A percentile compares a stretch with the other conserved stretches of the same genome.
These are phyloP conservation scores for Zygothrica quintamaculata DNA, from an alignment of 2,888 invertebrate genomes.

Conservation along the genomic window DNA sequence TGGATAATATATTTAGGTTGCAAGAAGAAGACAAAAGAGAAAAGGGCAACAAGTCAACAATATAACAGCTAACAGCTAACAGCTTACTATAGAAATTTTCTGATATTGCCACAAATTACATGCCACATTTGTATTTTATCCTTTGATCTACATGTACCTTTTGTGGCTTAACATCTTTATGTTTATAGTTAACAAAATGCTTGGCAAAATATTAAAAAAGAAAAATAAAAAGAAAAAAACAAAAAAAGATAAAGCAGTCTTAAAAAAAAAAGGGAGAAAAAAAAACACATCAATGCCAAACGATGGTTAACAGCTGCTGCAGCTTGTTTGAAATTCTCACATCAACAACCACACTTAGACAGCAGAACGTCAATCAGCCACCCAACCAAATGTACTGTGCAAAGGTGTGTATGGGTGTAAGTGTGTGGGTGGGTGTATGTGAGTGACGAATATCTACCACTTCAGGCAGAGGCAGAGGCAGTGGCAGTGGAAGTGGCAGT, in stretches of 20 bases:
- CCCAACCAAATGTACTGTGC: not conserved
- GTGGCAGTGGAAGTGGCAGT: not conserved
- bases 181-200: not conserved
- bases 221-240: constrained; percentile 1
- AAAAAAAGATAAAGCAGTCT: constrained; percentile 4
- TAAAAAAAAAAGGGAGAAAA: not conserved
- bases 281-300: constrained; percentile 12
- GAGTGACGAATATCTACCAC: constrained; percentile 61
- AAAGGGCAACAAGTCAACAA: not conserved
- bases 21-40: not conserved
- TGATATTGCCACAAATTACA: too few relatives aligned
- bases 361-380: constrained; percentile 35
- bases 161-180: not conserved
- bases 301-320: constrained; percentile 60
- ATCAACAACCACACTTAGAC: constrained; percentile 42
- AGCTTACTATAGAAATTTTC: too few relatives aligned
- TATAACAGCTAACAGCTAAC: too few relatives aligned
- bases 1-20: too few relatives aligned
- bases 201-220: not conserved
- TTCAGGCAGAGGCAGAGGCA: constrained; percentile 14
- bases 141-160: constrained; percentile 27
- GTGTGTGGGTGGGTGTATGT: constrained; percentile 1
- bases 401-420: constrained; percentile 43
- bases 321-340: constrained; percentile 73
- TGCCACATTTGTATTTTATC: not conserved